phyloP scores from a whole-genome alignment of 2,113 vertebrate genomes.

The Elephantulus edwardii region DNA sequence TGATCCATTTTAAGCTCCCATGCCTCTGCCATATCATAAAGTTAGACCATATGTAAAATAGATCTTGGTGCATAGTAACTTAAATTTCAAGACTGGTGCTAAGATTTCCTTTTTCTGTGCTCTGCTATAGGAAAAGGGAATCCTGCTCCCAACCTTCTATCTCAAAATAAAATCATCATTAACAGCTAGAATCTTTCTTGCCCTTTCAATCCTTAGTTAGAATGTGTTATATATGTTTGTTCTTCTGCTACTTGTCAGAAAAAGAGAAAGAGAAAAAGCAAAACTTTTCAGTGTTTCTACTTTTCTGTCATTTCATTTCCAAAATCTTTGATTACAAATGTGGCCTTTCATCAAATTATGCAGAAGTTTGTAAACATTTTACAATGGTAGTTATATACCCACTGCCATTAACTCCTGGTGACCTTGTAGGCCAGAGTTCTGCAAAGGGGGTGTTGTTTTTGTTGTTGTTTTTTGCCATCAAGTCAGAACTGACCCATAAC shows the following conservation, averaged over 20 bases:
- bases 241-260: not conserved
- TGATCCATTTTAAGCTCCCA: not conserved
- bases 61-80: not conserved
- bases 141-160: constrained; percentile 28
- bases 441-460: too few species aligned
- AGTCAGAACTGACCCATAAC: too few species aligned
- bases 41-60: too few species aligned
- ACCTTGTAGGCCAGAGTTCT: too few species aligned
- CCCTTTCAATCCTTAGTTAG: constrained; percentile 20
- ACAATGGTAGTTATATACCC: constrained; percentile 3
- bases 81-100: not conserved
- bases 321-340: constrained; percentile 9
- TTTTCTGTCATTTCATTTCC: constrained; percentile 3
- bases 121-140: constrained; percentile 10
- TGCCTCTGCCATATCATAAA: not conserved
- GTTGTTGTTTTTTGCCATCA: too few species aligned
- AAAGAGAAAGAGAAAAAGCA: constrained; percentile 5
- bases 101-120: not conserved
- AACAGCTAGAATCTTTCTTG: constrained; percentile 29
- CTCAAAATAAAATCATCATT: constrained; percentile 48
- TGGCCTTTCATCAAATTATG: not conserved
- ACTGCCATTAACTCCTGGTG: too few species aligned
- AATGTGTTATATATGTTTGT: constrained; percentile 11
- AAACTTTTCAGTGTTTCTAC: not conserved
- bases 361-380: constrained; percentile 35